Conservation (phyloP, 2,113 vertebrate species). For the Trinectes maculatus region DNA sequence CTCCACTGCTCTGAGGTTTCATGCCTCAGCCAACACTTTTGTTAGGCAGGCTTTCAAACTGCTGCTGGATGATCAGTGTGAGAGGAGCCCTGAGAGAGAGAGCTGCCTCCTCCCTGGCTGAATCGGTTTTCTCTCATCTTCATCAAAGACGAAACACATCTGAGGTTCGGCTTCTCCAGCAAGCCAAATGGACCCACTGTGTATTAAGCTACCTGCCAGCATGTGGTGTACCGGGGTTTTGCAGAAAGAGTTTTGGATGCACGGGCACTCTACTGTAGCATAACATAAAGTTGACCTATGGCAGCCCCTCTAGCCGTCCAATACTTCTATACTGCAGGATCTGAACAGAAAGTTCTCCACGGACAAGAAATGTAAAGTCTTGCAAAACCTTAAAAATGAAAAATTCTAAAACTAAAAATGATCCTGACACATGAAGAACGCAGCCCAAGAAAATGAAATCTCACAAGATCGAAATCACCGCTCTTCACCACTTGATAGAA, state of each 20-base stretch:
- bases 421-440: not conserved
- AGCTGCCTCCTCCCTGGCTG: conserved; percentile 35
- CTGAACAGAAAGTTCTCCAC: not conserved
- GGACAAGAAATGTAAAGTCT: not conserved
- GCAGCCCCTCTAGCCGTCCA: not conserved
- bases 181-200: conserved; percentile 9
- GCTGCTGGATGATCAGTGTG: conserved; percentile 42
- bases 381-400: not conserved
- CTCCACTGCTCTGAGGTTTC: conserved; percentile 14
- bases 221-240: not conserved
- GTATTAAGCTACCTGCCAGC: not conserved
- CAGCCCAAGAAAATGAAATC: not conserved
- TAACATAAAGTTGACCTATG: not conserved
- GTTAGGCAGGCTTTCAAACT: conserved; percentile 33
- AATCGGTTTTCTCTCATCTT: conserved; percentile 62
- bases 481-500: not conserved
- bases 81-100: conserved; percentile 10
- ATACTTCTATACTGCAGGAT: not conserved
- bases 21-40: conserved; percentile 16
- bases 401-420: not conserved
- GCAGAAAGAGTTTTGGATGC: not conserved
- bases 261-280: not conserved
- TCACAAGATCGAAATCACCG: not conserved
- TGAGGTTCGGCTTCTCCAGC: conserved; percentile 26
- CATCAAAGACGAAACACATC: conserved; percentile 50